Percentiles rank a stretch among this genome's conserved stretches.
phyloP scores from a whole-genome alignment of 1,140 invertebrate species.

The Cylas formicarius region DNA sequence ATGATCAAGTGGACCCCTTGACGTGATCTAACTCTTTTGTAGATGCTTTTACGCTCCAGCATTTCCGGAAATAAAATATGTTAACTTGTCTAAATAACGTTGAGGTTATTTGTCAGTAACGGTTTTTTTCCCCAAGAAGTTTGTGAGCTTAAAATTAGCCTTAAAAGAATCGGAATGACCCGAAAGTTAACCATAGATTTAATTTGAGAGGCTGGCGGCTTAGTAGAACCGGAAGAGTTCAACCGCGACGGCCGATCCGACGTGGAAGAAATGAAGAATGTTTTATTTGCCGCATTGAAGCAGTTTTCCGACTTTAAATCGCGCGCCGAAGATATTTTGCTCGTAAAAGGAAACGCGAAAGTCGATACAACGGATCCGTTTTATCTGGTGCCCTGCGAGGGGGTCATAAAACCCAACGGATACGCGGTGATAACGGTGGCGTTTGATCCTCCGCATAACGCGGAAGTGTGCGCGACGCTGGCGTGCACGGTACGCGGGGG shows the following conservation, averaged over 20 bases:
- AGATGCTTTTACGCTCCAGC: too few species aligned
- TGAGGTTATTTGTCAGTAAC: too few species aligned
- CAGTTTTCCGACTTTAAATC: neutral
- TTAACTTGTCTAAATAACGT: too few species aligned
- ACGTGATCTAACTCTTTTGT: too few species aligned
- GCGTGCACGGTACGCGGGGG: conserved; percentile 41
- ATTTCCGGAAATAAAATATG: too few species aligned
- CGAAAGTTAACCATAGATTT: too few species aligned
- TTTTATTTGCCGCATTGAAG: conserved; percentile 5
- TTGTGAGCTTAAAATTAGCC: too few species aligned
- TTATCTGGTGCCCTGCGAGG: conserved; percentile 11
- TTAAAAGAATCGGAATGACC: too few species aligned
- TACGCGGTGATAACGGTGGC: conserved; percentile 34
- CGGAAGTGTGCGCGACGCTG: conserved; percentile 28
- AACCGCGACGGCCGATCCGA: conserved; percentile 2
- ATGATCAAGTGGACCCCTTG: too few species aligned
- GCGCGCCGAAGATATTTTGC: neutral
- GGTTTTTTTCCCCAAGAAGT: too few species aligned
- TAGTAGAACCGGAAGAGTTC: too few species aligned
- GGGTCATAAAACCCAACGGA: conserved; percentile 40
- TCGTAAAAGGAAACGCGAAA: neutral
- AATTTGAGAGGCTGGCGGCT: too few species aligned
- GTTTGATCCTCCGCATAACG: conserved; percentile 38
- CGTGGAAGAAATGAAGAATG: conserved; percentile 22
- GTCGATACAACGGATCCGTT: conserved; percentile 2